Percentiles rank a stretch among this genome's conserved stretches.
phyloP scores from a whole-genome alignment of 2,888 invertebrate genomes.

The Diplazon laetatorius region DNA sequence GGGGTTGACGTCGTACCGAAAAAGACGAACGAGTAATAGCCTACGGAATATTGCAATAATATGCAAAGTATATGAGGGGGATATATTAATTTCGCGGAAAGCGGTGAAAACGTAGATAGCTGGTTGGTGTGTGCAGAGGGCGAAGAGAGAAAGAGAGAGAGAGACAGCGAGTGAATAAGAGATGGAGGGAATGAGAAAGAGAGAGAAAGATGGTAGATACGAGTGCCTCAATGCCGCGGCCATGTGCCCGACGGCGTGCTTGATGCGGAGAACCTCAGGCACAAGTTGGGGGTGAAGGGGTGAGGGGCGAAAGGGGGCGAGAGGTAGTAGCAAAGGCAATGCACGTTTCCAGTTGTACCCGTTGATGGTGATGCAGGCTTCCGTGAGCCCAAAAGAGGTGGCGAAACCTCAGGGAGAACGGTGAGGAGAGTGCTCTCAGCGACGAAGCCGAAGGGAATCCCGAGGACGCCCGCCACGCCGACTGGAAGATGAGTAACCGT shows the following conservation, averaged over 20 bases:
- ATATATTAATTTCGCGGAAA: slow-evolving; percentile 82
- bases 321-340: not conserved
- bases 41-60: slow-evolving; percentile 82
- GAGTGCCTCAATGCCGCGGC: slow-evolving; percentile 41
- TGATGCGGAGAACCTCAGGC: slow-evolving; percentile 11
- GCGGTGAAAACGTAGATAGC: slow-evolving; percentile 79
- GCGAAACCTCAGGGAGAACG: slow-evolving; percentile 66
- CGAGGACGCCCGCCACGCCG: slow-evolving; percentile 50
- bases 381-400: slow-evolving; percentile 75
- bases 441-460: slow-evolving; percentile 39
- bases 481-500: slow-evolving; percentile 76
- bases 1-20: slow-evolving; percentile 51
- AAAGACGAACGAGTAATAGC: slow-evolving; percentile 80
- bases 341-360: slow-evolving; percentile 37
- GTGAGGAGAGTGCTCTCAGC: slow-evolving; percentile 61
- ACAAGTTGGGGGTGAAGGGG: too few relatives aligned
- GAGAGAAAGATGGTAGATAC: not conserved
- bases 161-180: too few relatives aligned
- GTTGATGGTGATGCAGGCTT: slow-evolving; percentile 71
- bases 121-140: slow-evolving; percentile 51
- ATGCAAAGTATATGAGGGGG: slow-evolving; percentile 82
- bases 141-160: too few relatives aligned
- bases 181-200: too few relatives aligned
- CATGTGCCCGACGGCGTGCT: slow-evolving; percentile 22
- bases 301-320: too few relatives aligned